Percentiles rank a stretch among this genome's conserved stretches.
phyloP scores from a whole-genome alignment of 2,113 vertebrate genomes.

The Sphaerodactylus townsendi region DNA sequence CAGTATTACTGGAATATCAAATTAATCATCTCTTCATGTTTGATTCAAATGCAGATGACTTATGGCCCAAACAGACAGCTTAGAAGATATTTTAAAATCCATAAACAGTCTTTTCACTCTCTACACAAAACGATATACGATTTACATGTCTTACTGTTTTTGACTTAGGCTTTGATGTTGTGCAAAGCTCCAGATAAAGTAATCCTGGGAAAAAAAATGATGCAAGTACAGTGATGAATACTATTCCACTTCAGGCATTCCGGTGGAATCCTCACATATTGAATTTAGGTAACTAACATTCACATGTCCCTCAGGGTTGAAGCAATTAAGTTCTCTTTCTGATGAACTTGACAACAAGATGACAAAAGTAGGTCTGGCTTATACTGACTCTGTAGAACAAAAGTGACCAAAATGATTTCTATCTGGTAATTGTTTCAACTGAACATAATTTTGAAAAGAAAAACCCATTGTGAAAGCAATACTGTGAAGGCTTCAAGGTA shows the following conservation, averaged over 20 bases:
- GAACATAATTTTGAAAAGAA: neutral
- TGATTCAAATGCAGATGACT: neutral
- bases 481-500: neutral
- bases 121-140: accelerated
- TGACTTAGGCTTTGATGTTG: neutral
- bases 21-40: neutral
- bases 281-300: no score
- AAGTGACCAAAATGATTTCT: neutral
- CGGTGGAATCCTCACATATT: no score
- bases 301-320: conserved; percentile 21
- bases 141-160: accelerated
- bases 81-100: neutral
- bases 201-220: neutral
- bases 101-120: neutral
- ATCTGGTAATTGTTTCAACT: conserved; percentile 9
- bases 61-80: neutral
- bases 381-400: neutral
- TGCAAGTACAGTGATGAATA: neutral
- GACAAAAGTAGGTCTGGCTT: neutral
- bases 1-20: neutral
- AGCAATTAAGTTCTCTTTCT: conserved; percentile 12
- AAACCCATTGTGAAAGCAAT: neutral
- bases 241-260: neutral
- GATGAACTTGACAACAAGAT: conserved; percentile 25
- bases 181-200: neutral